phyloP scores from a whole-genome alignment of 2,888 invertebrate genomes.

The Anthoptus insignis region DNA sequence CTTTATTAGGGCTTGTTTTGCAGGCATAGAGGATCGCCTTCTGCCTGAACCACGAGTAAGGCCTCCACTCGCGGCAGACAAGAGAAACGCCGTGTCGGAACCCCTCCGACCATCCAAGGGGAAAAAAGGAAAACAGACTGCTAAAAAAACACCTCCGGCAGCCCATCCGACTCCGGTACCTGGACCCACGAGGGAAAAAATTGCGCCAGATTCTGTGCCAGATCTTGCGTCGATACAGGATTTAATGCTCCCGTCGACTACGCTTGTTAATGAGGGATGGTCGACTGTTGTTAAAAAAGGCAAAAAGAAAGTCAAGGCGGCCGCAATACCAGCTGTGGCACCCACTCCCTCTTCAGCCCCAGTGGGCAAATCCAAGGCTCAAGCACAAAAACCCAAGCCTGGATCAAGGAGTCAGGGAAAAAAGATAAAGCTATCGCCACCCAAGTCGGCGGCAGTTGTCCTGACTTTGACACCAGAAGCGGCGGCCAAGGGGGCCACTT shows the following conservation, averaged over 20 bases:
- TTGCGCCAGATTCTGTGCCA: too few relatives aligned
- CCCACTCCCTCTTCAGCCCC: neutral
- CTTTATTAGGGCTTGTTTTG: neutral
- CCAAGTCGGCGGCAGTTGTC: constrained; percentile 5
- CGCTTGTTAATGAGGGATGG: neutral
- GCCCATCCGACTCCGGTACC: too few relatives aligned
- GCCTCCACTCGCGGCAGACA: constrained; percentile 2
- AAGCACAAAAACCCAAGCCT: neutral
- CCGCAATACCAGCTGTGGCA: neutral
- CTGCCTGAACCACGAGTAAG: neutral
- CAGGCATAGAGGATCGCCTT: neutral
- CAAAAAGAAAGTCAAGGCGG: neutral
- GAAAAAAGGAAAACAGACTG: neutral
- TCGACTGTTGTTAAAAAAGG: neutral
- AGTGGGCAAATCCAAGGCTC: neutral
- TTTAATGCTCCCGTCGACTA: neutral
- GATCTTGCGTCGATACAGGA: neutral
- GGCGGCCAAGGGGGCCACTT: neutral
- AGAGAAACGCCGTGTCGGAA: neutral
- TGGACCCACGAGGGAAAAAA: neutral
- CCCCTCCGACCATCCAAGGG: neutral
- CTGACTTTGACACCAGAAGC: neutral
- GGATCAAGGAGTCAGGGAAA: neutral
- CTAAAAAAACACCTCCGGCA: neutral
- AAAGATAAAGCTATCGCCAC: neutral